A percentile compares a stretch with the other conserved stretches of the same genome.
These are phyloP conservation scores for Rhodophaea formosa DNA, from an alignment of 2,888 invertebrate genomes.

Conservation along the genomic window DNA sequence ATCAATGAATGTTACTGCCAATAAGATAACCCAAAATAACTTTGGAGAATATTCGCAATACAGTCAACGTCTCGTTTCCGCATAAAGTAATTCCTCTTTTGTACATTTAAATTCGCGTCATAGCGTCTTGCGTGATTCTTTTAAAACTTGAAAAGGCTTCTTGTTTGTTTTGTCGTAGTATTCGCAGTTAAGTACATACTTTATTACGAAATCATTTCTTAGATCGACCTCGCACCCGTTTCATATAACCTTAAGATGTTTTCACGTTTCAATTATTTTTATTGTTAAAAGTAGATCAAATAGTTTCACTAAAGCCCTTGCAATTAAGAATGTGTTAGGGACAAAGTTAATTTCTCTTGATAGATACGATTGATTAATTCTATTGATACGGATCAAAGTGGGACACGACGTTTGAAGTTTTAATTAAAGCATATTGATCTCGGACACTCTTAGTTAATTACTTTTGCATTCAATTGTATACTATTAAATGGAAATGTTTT, in stretches of 20 bases:
- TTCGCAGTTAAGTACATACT: no score
- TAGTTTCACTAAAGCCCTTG: conserved; percentile 20
- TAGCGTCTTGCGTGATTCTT: neutral
- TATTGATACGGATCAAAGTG: conserved; percentile 1
- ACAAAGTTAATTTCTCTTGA: conserved; percentile 18
- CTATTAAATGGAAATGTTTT: neutral
- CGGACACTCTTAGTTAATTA: neutral
- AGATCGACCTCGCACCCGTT: conserved; percentile 47
- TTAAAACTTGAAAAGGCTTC: neutral
- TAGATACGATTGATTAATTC: neutral
- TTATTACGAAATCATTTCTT: conserved; percentile 26
- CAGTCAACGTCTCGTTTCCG: neutral
- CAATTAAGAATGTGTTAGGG: conserved; percentile 13
- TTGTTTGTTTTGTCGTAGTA: neutral
- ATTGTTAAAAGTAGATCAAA: conserved; percentile 6
- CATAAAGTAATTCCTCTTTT: neutral
- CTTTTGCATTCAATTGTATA: conserved; percentile 3
- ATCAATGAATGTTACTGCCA: no score
- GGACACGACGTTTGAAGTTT: conserved; percentile 1
- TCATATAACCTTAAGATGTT: conserved; percentile 38
- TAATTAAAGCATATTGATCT: neutral
- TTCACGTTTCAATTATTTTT: conserved; percentile 26
- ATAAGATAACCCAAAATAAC: no score
- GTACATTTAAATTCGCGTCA: neutral
- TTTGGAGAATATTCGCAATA: neutral